These are phyloP conservation scores for Tympanuchus pallidicinctus DNA, from an alignment of 2,113 vertebrate genomes.

Conservation along the genomic window DNA sequence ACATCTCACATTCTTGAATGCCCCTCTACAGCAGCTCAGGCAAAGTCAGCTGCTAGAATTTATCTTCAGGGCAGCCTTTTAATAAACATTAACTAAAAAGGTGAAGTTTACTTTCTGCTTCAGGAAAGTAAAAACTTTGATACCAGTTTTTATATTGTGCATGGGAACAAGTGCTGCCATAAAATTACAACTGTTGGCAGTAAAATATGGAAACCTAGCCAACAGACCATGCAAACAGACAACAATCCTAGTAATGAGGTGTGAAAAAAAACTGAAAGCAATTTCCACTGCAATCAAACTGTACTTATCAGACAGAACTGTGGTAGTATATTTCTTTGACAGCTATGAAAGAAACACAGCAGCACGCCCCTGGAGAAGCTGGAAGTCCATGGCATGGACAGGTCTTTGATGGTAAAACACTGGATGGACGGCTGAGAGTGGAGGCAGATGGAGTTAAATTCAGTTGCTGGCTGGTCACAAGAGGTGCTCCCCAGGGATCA, in stretches of 20 bases:
- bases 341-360: background rate
- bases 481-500: no score
- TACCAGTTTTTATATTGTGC: constrained; percentile 14
- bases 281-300: background rate
- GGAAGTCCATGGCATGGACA: no score
- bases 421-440: no score
- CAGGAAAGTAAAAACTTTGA: background rate
- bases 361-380: background rate
- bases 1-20: background rate
- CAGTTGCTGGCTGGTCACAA: no score
- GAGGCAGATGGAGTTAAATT: no score
- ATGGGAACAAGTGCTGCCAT: constrained; percentile 7
- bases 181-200: constrained; percentile 56
- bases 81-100: background rate
- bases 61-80: background rate
- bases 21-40: background rate
- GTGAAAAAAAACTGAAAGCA: background rate
- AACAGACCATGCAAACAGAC: constrained; percentile 41
- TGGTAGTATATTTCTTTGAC: background rate
- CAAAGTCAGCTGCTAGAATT: background rate
- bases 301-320: background rate
- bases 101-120: constrained; percentile 28
- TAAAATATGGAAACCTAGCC: constrained; percentile 36
- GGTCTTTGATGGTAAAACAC: no score
- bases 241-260: constrained; percentile 10